A percentile compares a stretch with the other conserved stretches of the same genome.
Evolutionary conservation across 2,888 invertebrate species (phyloP).

Genomic region (Strigamia transsilvanica): DNA sequence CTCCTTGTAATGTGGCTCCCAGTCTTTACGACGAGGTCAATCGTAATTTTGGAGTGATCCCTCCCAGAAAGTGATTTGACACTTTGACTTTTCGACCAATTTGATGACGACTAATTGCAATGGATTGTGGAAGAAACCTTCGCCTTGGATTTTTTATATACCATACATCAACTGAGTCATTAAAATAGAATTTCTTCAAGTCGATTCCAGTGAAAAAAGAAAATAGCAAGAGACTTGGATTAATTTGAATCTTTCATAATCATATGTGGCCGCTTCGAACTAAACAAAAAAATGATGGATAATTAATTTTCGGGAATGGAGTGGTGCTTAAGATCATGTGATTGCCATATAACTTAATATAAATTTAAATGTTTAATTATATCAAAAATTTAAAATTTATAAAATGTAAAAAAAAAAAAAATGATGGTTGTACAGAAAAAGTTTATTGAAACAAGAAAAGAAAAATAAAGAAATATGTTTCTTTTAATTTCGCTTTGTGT

Average conservation of each 20-base stretch:
- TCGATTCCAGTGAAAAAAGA: not conserved
- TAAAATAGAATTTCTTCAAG: constrained; percentile 18
- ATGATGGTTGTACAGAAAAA: constrained; percentile 10
- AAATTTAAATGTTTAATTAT: constrained; percentile 1
- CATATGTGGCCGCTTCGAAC: not conserved
- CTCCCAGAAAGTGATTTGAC: not conserved
- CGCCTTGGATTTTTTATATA: constrained; percentile 41
- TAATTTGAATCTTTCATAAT: not conserved
- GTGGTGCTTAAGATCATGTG: constrained; percentile 28
- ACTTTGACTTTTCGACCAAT: not conserved
- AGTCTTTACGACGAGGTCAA: constrained; percentile 58
- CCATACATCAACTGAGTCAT: constrained; percentile 26
- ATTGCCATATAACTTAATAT: constrained; percentile 20
- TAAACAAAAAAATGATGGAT: constrained; percentile 24
- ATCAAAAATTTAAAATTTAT: not conserved
- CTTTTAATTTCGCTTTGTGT: not conserved
- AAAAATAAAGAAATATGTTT: not conserved
- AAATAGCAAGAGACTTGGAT: not conserved
- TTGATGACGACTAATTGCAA: constrained; percentile 34
- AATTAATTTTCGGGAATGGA: constrained; percentile 25
- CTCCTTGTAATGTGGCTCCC: constrained; percentile 58
- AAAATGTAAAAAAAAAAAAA: constrained; percentile 12
- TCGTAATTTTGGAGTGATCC: constrained; percentile 57
- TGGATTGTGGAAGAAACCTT: constrained; percentile 19
- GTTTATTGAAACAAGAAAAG: constrained; percentile 7